Conservation (phyloP, 1,140 invertebrate species). For the Hirudo medicinalis region DNA sequence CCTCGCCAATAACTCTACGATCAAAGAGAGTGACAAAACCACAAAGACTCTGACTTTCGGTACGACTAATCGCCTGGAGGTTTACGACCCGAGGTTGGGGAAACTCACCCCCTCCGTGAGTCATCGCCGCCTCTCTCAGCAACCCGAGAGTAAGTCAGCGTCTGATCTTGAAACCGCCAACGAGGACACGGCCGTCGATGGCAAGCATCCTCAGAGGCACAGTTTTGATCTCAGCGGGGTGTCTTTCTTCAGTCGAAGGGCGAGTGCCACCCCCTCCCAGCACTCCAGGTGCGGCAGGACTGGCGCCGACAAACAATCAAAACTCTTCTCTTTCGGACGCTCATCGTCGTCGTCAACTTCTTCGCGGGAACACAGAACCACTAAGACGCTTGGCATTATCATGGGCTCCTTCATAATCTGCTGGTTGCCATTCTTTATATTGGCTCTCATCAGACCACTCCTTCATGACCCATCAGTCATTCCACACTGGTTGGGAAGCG, state of each 20-base stretch:
- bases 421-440: constrained; percentile 50
- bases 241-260: not conserved
- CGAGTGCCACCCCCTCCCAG: not conserved
- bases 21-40: not conserved
- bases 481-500: constrained; percentile 30
- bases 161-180: not conserved
- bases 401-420: constrained; percentile 49
- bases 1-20: not conserved
- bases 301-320: not conserved
- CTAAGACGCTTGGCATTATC: constrained; percentile 64
- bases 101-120: not conserved
- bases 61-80: constrained; percentile 12
- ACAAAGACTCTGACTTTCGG: not conserved
- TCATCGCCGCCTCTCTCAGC: not conserved
- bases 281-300: constrained; percentile 1
- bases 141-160: not conserved
- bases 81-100: not conserved
- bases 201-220: not conserved
- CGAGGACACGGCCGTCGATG: not conserved
- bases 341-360: constrained; percentile 12
- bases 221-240: not conserved
- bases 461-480: constrained; percentile 33
- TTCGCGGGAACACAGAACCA: constrained; percentile 65
- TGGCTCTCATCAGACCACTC: constrained; percentile 47
- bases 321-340: not conserved